These are phyloP conservation scores for Orchestes rusci DNA, from an alignment of 2,888 invertebrate genomes.

Conservation along the genomic window DNA sequence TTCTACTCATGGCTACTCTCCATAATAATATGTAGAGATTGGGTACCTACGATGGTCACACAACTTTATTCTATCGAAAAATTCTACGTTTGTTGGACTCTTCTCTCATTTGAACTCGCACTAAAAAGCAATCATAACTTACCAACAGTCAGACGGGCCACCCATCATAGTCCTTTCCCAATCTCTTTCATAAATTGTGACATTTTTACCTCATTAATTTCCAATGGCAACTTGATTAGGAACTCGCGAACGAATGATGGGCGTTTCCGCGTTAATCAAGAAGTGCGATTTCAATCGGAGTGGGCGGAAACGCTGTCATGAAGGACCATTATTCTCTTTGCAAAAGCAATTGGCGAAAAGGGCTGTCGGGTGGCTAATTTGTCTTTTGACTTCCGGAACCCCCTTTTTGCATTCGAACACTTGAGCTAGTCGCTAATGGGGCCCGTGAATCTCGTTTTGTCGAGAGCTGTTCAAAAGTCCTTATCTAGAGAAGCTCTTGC, in stretches of 20 bases:
- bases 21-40: too few relatives aligned
- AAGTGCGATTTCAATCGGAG: constrained; percentile 18
- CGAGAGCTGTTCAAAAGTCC: constrained; percentile 3
- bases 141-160: too few relatives aligned
- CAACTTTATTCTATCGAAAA: too few relatives aligned
- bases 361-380: constrained; percentile 21
- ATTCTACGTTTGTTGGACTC: too few relatives aligned
- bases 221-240: constrained; percentile 20
- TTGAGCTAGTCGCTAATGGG: constrained; percentile 14
- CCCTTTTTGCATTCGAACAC: constrained; percentile 9
- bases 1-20: too few relatives aligned
- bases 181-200: constrained; percentile 17
- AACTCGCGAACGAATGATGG: constrained; percentile 15
- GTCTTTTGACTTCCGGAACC: constrained; percentile 17
- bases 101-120: too few relatives aligned
- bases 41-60: too few relatives aligned
- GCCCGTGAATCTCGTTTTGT: constrained; percentile 8
- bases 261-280: constrained; percentile 23
- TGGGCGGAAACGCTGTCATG: constrained; percentile 18
- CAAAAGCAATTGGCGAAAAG: constrained; percentile 20
- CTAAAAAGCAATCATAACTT: too few relatives aligned
- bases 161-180: too few relatives aligned
- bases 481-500: too few relatives aligned
- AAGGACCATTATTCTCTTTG: constrained; percentile 20
- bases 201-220: constrained; percentile 21